phyloP scores from a whole-genome alignment of 2,888 invertebrate species.

The Sarcophaga variegata region DNA sequence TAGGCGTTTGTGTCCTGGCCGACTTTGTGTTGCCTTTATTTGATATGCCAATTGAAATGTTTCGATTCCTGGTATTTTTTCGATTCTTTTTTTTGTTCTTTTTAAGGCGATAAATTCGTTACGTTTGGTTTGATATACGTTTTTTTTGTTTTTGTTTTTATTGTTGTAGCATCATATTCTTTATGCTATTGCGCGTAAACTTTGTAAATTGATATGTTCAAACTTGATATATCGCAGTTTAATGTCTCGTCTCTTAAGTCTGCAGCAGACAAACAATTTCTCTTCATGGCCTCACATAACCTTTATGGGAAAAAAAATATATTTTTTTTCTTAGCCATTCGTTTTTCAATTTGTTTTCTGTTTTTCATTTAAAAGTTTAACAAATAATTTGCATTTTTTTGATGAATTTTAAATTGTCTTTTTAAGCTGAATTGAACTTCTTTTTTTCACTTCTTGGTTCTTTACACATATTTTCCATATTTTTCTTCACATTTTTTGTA shows the following conservation, averaged over 20 bases:
- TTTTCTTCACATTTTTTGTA: background rate
- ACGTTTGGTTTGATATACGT: too few species aligned
- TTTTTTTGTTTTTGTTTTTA: too few species aligned
- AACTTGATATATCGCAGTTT: conserved; percentile 16
- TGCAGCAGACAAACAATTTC: background rate
- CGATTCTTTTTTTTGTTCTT: too few species aligned
- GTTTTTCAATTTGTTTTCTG: too few species aligned
- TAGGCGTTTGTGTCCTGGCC: background rate
- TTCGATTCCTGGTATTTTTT: conserved; percentile 3
- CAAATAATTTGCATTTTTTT: too few species aligned
- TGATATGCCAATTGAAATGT: conserved; percentile 27
- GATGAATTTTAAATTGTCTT: background rate
- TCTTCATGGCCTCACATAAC: too few species aligned
- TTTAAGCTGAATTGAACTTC: background rate
- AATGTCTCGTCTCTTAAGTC: conserved; percentile 18
- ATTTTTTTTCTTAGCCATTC: background rate
- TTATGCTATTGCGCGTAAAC: conserved; percentile 40
- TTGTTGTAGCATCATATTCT: conserved; percentile 2
- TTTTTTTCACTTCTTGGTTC: background rate
- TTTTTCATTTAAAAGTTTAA: too few species aligned
- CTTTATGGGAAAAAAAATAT: too few species aligned
- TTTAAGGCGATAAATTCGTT: background rate
- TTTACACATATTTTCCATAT: conserved; percentile 2
- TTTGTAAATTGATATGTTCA: conserved; percentile 57
- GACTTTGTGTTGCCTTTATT: background rate